A percentile compares a stretch with the other conserved stretches of the same genome.
These are phyloP conservation scores for Sepiola atlantica DNA, from an alignment of 2,888 invertebrate species.

Conservation along the genomic window DNA sequence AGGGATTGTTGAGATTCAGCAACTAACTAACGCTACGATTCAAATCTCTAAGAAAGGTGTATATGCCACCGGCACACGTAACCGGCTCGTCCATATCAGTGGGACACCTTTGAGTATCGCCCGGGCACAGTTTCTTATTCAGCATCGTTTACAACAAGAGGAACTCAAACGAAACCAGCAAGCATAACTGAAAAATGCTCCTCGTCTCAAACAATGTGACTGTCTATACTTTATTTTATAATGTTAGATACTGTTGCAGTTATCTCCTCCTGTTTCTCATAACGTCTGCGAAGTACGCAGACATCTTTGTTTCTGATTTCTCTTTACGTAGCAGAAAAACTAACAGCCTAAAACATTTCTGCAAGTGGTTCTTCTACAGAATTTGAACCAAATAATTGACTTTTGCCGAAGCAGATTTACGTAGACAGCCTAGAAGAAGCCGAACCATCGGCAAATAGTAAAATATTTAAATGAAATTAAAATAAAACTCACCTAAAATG, in stretches of 20 bases:
- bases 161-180: slow-evolving; percentile 94
- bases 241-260: slow-evolving; percentile 13
- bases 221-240: background rate
- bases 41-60: slow-evolving; percentile 99
- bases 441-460: no score
- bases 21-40: slow-evolving; percentile 96
- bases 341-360: background rate
- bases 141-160: slow-evolving; percentile 96
- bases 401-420: no score
- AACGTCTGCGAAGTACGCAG: background rate
- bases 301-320: background rate
- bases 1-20: slow-evolving; percentile 96
- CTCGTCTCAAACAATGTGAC: background rate
- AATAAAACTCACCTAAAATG: no score
- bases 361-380: background rate
- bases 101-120: slow-evolving; percentile 91
- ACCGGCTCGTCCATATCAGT: slow-evolving; percentile 96
- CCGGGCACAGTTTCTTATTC: slow-evolving; percentile 95
- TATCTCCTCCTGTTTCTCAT: background rate
- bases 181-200: slow-evolving; percentile 58
- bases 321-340: background rate
- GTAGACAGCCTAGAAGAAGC: no score
- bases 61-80: slow-evolving; percentile 96
- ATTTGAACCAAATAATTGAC: no score
- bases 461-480: no score